phyloP scores from a whole-genome alignment of 2,888 invertebrate species.

The Hemaris fuciformis region DNA sequence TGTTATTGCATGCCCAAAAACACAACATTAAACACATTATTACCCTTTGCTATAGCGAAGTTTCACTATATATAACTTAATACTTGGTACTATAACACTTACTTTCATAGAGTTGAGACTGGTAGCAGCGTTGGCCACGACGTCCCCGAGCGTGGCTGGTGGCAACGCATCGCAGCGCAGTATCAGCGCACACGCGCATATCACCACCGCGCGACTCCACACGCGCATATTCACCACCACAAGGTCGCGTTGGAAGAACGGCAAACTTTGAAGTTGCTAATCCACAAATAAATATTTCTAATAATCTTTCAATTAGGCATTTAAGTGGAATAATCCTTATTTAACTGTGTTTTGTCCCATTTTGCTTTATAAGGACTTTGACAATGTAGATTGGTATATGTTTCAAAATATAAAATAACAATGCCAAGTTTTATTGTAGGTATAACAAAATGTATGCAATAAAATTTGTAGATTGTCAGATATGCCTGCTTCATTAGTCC shows the following conservation, averaged over 20 bases:
- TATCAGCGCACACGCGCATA: constrained; percentile 58
- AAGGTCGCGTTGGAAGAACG: background rate
- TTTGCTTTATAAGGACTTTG: too few species aligned
- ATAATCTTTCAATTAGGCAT: too few species aligned
- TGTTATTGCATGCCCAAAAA: too few species aligned
- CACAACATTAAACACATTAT: background rate
- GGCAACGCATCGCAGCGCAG: constrained; percentile 62
- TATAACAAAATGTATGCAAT: too few species aligned
- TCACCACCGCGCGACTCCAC: constrained; percentile 54
- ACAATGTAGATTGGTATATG: too few species aligned
- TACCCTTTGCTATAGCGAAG: background rate
- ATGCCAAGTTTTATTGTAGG: too few species aligned
- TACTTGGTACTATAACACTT: constrained; percentile 21
- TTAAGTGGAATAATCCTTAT: too few species aligned
- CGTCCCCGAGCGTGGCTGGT: constrained; percentile 75
- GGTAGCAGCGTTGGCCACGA: constrained; percentile 72
- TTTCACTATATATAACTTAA: background rate
- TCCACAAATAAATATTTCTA: too few species aligned
- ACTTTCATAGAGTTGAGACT: constrained; percentile 80
- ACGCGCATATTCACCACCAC: constrained; percentile 46
- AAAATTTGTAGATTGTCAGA: too few species aligned
- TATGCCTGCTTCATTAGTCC: too few species aligned
- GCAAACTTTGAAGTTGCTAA: background rate
- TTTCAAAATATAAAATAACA: too few species aligned
- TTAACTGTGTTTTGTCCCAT: too few species aligned